phyloP scores from a whole-genome alignment of 1,140 invertebrate genomes.

The Lordiphosa stackelbergi region DNA sequence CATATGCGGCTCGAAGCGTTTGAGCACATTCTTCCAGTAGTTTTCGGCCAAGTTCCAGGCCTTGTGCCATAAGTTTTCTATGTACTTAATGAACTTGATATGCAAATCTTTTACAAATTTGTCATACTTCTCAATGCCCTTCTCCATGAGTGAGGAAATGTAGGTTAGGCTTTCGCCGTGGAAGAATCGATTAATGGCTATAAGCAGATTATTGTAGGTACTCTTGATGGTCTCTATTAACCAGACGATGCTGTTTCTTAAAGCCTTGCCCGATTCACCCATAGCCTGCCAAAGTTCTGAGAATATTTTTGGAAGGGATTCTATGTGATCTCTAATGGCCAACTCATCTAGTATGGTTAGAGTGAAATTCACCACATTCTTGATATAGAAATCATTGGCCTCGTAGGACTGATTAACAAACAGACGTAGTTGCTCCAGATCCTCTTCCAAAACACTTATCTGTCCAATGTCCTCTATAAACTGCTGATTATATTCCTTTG shows the following conservation, averaged over 20 bases:
- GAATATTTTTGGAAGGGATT: conserved; percentile 86
- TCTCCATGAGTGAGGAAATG: conserved; percentile 82
- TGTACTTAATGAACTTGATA: conserved; percentile 85
- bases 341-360: conserved; percentile 86
- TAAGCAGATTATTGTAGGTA: conserved; percentile 83
- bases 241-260: conserved; percentile 85
- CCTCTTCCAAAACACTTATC: conserved; percentile 84
- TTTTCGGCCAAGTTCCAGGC: conserved; percentile 80
- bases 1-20: conserved; percentile 86
- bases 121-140: conserved; percentile 86
- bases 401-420: conserved; percentile 88
- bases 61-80: conserved; percentile 85
- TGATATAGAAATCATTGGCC: conserved; percentile 89
- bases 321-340: conserved; percentile 86
- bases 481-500: conserved; percentile 82
- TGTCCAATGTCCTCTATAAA: conserved; percentile 86
- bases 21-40: conserved; percentile 85
- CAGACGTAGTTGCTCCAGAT: conserved; percentile 83
- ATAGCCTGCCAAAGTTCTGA: conserved; percentile 89
- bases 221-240: conserved; percentile 85
- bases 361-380: conserved; percentile 84
- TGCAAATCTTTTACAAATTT: conserved; percentile 87
- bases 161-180: conserved; percentile 85
- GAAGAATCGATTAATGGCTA: conserved; percentile 83
- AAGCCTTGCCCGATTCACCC: conserved; percentile 87